These are phyloP conservation scores for Tarsius wallacei DNA, from an alignment of 2,797 vertebrate species.

Conservation along the genomic window DNA sequence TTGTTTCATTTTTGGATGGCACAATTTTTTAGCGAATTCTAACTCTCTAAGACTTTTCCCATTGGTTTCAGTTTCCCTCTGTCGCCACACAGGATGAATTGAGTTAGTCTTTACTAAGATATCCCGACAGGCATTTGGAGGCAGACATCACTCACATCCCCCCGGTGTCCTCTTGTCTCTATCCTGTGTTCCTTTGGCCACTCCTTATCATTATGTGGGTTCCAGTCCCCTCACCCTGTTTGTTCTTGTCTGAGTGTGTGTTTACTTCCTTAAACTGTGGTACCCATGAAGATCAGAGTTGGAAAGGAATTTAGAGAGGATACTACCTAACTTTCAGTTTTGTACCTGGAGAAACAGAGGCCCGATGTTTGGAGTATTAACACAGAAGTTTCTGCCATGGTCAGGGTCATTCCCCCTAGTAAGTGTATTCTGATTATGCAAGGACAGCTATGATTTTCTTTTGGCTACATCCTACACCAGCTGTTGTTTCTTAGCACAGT, in stretches of 20 bases:
- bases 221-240: not conserved
- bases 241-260: not conserved
- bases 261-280: not conserved
- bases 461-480: not conserved
- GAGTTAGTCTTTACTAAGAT: not conserved
- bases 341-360: not conserved
- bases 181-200: not conserved
- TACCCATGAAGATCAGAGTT: not conserved
- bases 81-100: not conserved
- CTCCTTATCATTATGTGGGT: not conserved
- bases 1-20: not conserved
- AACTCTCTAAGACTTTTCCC: not conserved
- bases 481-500: not conserved
- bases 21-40: not conserved
- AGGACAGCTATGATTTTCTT: not conserved
- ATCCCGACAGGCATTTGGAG: not conserved
- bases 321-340: not conserved
- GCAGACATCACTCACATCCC: not conserved
- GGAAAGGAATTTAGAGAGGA: not conserved
- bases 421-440: not conserved
- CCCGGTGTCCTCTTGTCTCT: not conserved
- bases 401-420: fast-evolving
- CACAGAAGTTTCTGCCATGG: not conserved
- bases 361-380: fast-evolving
- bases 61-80: not conserved